Conservation (phyloP, 2,113 vertebrate genomes). For the Anoura caudifer region DNA sequence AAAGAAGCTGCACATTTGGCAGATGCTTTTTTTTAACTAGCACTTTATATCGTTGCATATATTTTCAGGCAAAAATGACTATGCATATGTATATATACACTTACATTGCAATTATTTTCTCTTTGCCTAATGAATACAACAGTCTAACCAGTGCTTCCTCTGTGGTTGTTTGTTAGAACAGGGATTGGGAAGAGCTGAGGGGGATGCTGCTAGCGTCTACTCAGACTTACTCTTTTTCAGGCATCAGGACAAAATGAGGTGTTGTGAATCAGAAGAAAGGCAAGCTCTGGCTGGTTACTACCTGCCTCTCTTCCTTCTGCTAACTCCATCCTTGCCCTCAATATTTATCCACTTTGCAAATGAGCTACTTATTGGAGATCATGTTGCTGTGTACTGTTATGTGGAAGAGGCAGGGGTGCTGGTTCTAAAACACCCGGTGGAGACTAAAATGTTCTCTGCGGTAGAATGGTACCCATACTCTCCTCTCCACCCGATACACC, state of each 20-base stretch:
- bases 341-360: not conserved
- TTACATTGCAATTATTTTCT: not conserved
- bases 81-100: not conserved
- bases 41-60: not conserved
- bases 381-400: not conserved
- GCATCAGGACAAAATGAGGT: not conserved
- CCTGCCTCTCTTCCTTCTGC: not conserved
- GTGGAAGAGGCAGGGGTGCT: not conserved
- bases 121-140: not conserved
- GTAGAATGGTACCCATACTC: not conserved
- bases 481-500: not conserved
- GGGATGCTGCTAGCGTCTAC: not conserved
- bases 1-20: not conserved
- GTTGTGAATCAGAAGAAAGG: not conserved
- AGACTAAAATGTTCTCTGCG: not conserved
- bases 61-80: slow-evolving; percentile 25
- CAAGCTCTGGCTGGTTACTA: not conserved
- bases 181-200: not conserved
- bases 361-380: not conserved
- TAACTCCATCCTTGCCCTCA: not conserved
- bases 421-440: not conserved
- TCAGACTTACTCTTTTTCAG: not conserved
- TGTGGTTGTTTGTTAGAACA: not conserved
- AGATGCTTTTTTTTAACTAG: slow-evolving; percentile 48
- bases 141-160: not conserved